Conservation (phyloP, 2,888 invertebrate genomes). For the Caenorhabditis sp. region DNA sequence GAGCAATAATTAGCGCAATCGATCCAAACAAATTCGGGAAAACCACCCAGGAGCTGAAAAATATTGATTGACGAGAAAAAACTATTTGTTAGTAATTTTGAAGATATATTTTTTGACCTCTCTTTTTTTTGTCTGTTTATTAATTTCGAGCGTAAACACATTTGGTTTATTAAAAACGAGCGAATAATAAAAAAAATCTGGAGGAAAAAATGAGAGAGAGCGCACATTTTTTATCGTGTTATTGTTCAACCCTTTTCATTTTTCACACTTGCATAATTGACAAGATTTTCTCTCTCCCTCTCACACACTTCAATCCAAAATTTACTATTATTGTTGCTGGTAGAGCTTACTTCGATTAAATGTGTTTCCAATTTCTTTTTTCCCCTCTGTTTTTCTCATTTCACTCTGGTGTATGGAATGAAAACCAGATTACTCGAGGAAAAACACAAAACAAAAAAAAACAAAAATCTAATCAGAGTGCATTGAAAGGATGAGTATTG, state of each 20-base stretch:
- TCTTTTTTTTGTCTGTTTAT: conserved; percentile 2
- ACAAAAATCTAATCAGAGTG: conserved; percentile 28
- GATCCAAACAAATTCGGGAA: conserved; percentile 74
- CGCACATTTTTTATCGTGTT: not conserved
- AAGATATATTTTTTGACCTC: conserved; percentile 5
- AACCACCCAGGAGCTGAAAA: conserved; percentile 73
- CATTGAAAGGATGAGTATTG: conserved; percentile 4
- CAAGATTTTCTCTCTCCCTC: too few relatives aligned
- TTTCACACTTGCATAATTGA: not conserved
- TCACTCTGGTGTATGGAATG: not conserved
- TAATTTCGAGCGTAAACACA: not conserved
- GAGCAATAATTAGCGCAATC: conserved; percentile 78
- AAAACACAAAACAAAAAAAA: too few relatives aligned
- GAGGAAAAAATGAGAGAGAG: too few relatives aligned
- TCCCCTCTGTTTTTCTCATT: not conserved
- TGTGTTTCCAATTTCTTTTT: conserved; percentile 6
- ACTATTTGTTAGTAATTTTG: not conserved
- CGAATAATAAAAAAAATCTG: not conserved
- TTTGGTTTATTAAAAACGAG: not conserved
- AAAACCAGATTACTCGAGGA: conserved; percentile 7
- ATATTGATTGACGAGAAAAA: not conserved
- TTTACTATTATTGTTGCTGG: not conserved
- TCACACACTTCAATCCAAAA: not conserved
- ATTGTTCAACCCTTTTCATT: not conserved
- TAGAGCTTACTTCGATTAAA: conserved; percentile 11